Evolutionary conservation across 2,888 invertebrate species (phyloP).

Genomic region (Zaprionus obscuricornis): DNA sequence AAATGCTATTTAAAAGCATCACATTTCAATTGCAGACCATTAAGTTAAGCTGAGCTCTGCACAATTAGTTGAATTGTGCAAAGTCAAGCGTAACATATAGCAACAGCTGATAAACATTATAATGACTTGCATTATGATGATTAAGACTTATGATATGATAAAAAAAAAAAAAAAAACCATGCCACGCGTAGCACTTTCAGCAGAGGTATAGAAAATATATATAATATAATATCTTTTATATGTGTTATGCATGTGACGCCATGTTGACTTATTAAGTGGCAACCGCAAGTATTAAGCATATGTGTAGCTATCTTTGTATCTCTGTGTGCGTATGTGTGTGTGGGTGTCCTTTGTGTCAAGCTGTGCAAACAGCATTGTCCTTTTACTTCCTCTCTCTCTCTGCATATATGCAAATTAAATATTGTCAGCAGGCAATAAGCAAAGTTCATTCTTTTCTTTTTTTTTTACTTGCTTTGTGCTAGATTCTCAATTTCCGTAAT

Average conservation of each 20-base stretch:
- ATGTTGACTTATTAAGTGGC: slow-evolving; percentile 61
- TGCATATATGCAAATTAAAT: slow-evolving; percentile 56
- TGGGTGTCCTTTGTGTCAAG: slow-evolving; percentile 28
- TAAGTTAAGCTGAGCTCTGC: slow-evolving; percentile 40
- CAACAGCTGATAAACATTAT: slow-evolving; percentile 29
- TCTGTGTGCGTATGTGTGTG: slow-evolving; percentile 3
- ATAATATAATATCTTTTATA: slow-evolving; percentile 39
- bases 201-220: no score
- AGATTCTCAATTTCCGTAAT: slow-evolving; percentile 2
- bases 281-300: slow-evolving; percentile 19
- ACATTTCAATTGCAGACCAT: no score
- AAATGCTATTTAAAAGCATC: no score
- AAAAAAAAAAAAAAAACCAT: slow-evolving; percentile 4
- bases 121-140: slow-evolving; percentile 43
- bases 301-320: slow-evolving; percentile 9
- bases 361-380: slow-evolving; percentile 31
- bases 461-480: neutral
- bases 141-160: slow-evolving; percentile 1
- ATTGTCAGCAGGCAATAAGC: slow-evolving; percentile 18
- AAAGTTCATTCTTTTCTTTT: slow-evolving; percentile 23
- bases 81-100: slow-evolving; percentile 16
- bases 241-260: slow-evolving; percentile 34
- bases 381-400: no score
- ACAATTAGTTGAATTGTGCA: slow-evolving; percentile 65
- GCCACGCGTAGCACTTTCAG: no score